Conservation (phyloP, 2,113 vertebrate genomes). For the Macquaria australasica region DNA sequence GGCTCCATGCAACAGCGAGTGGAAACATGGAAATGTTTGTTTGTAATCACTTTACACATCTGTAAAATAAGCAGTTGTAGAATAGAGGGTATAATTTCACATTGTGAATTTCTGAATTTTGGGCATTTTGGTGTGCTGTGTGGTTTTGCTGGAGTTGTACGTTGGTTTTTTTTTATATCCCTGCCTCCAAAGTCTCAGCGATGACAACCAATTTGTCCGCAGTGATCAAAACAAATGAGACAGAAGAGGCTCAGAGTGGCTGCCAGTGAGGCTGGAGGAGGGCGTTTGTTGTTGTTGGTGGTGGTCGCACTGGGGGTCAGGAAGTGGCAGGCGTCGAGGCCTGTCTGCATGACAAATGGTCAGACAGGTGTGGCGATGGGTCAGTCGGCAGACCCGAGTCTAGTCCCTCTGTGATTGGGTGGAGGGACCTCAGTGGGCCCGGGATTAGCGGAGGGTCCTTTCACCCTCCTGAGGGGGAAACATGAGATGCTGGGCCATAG, state of each 20-base stretch:
- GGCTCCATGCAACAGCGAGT: conserved; percentile 41
- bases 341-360: conserved; percentile 74
- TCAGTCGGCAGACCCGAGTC: background rate
- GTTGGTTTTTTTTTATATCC: background rate
- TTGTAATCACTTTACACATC: conserved; percentile 42
- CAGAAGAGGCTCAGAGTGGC: conserved; percentile 25
- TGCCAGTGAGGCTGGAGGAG: conserved; percentile 17
- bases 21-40: conserved; percentile 44
- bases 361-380: conserved; percentile 71
- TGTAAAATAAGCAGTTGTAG: conserved; percentile 13
- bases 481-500: background rate
- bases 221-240: conserved; percentile 29
- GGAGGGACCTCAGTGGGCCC: background rate
- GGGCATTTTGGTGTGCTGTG: background rate
- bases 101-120: background rate
- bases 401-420: conserved; percentile 35
- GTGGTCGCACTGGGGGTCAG: conserved; percentile 16
- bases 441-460: conserved; percentile 23
- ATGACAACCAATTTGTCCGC: conserved; percentile 18
- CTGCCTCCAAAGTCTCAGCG: background rate
- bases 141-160: background rate
- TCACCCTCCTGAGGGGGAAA: conserved; percentile 19
- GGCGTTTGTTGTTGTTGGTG: conserved; percentile 19
- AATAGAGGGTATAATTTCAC: background rate
- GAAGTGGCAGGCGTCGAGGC: conserved; percentile 44